Evolutionary conservation across 2,113 vertebrate genomes (phyloP).

Genomic region (Microtus montanus): DNA sequence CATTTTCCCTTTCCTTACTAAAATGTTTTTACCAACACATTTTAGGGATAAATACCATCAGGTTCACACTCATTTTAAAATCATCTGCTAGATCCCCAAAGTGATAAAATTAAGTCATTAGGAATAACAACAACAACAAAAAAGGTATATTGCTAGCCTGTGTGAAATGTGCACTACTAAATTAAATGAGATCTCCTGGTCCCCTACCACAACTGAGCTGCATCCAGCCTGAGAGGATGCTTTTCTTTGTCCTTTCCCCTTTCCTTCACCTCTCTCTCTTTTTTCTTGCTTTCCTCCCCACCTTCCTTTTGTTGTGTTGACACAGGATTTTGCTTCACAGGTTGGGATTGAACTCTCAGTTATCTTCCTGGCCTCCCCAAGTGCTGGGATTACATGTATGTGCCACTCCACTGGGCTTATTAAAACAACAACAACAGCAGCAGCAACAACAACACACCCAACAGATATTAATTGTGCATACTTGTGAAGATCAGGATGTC

Average conservation of each 20-base stretch:
- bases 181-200: not conserved
- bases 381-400: not conserved
- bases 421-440: not conserved
- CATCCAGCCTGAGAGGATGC: not conserved
- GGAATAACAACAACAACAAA: not conserved
- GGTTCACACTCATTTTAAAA: not conserved
- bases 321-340: not conserved
- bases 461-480: not conserved
- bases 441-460: not conserved
- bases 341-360: not conserved
- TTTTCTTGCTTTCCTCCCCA: not conserved
- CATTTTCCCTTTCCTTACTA: constrained; percentile 31
- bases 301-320: not conserved
- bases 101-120: not conserved
- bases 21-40: constrained; percentile 36
- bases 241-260: not conserved
- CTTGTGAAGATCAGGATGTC: not conserved
- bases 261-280: not conserved
- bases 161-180: not conserved
- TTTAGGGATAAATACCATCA: constrained; percentile 36
- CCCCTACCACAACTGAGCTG: not conserved
- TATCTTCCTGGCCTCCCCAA: not conserved
- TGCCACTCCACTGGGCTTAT: not conserved
- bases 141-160: not conserved
- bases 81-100: constrained; percentile 24